phyloP scores from a whole-genome alignment of 2,888 invertebrate genomes.

The Thereva unica region DNA sequence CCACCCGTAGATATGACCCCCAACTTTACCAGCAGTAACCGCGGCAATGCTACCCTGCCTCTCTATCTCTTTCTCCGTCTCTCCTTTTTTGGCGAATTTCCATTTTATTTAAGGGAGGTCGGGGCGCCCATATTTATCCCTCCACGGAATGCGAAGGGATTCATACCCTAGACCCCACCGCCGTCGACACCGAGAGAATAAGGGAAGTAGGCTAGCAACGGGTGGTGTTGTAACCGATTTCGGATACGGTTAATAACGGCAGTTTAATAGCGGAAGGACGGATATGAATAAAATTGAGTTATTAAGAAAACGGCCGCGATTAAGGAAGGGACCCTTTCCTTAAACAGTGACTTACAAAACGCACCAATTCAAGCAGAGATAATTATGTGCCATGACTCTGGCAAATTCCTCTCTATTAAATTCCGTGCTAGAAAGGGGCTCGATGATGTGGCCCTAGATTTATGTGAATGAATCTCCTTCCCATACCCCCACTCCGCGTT shows the following conservation, averaged over 20 bases:
- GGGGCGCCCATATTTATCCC: conserved; percentile 8
- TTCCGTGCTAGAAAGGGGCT: too few species aligned
- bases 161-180: neutral
- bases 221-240: neutral
- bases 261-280: neutral
- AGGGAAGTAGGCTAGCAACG: too few species aligned
- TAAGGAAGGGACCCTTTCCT: conserved; percentile 4
- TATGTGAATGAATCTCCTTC: too few species aligned
- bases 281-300: conserved; percentile 36
- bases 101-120: conserved; percentile 17
- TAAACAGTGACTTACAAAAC: neutral
- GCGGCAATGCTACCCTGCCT: neutral
- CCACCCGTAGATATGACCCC: neutral
- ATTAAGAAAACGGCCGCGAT: conserved; percentile 12
- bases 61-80: neutral
- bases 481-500: too few species aligned
- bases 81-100: conserved; percentile 22
- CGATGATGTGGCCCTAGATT: too few species aligned
- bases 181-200: too few species aligned
- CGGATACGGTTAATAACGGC: neutral
- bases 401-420: too few species aligned
- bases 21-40: too few species aligned
- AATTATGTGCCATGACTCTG: too few species aligned
- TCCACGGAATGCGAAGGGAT: neutral
- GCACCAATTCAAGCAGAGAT: neutral